Evolutionary conservation across 1,140 invertebrate genomes (phyloP).

Genomic region (Phortica variegata): DNA sequence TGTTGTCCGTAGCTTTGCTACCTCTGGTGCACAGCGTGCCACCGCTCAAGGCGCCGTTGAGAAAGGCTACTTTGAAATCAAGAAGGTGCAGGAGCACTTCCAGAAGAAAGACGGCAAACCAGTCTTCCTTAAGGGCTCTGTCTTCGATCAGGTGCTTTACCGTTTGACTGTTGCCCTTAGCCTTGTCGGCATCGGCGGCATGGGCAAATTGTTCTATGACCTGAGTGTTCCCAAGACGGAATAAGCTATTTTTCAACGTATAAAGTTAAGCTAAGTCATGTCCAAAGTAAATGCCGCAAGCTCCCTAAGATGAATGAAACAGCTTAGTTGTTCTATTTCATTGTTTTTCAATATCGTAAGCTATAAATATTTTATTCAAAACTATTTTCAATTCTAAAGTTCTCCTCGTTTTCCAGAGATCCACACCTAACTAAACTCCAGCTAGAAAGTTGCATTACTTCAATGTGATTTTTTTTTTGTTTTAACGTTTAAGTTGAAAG

Average conservation of each 20-base stretch:
- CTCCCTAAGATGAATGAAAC: too few relatives aligned
- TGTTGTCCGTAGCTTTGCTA: constrained; percentile 46
- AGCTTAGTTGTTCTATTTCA: too few relatives aligned
- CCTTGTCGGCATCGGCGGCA: constrained; percentile 54
- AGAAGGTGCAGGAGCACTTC: constrained; percentile 58
- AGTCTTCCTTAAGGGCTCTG: constrained; percentile 64
- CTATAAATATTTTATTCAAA: too few relatives aligned
- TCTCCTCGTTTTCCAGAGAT: too few relatives aligned
- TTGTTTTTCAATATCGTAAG: too few relatives aligned
- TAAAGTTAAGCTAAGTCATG: too few relatives aligned
- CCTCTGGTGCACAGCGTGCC: constrained; percentile 29
- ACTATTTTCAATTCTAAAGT: too few relatives aligned
- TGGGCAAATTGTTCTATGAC: constrained; percentile 22
- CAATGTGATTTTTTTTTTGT: neutral
- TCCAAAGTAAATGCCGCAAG: too few relatives aligned
- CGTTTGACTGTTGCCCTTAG: constrained; percentile 56
- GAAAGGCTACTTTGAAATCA: constrained; percentile 50
- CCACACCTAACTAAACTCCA: too few relatives aligned
- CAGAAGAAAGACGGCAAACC: constrained; percentile 60
- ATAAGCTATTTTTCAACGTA: neutral
- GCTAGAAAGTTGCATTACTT: too few relatives aligned
- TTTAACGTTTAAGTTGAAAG: constrained; percentile 6
- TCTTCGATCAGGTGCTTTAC: constrained; percentile 62
- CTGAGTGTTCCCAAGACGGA: constrained; percentile 14
- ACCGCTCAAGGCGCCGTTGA: constrained; percentile 40